Conservation (phyloP, 2,113 vertebrate genomes). For the Sinocyclocheilus anshuiensis region DNA sequence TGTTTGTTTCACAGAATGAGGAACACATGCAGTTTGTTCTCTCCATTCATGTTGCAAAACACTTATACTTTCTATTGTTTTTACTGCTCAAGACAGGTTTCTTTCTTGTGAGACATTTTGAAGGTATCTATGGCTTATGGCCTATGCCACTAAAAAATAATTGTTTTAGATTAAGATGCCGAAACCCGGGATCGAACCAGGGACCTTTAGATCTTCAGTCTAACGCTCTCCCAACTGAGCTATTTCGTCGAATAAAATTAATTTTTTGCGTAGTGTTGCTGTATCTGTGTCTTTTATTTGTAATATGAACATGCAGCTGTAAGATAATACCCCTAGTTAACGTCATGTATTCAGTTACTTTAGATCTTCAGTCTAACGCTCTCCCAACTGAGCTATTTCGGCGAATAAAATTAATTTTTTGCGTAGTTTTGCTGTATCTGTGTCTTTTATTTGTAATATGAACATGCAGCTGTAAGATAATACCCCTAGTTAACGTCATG, state of each 20-base stretch:
- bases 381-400: conserved; percentile 56
- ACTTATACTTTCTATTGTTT: background rate
- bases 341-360: too few relatives aligned
- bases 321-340: too few relatives aligned
- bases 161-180: conserved; percentile 31
- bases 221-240: conserved; percentile 54
- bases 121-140: background rate
- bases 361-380: background rate
- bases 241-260: background rate
- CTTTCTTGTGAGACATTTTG: background rate
- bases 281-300: too few relatives aligned
- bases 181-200: conserved; percentile 60
- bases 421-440: too few relatives aligned
- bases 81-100: too few relatives aligned
- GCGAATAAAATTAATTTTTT: too few relatives aligned
- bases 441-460: too few relatives aligned
- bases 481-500: too few relatives aligned
- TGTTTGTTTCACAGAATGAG: too few relatives aligned
- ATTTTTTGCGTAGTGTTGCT: too few relatives aligned
- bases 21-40: background rate
- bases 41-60: background rate
- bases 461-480: too few relatives aligned
- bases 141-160: background rate
- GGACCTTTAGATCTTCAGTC: conserved; percentile 50
- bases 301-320: too few relatives aligned